Conservation (phyloP, 2,113 vertebrate species). For the Hepsetus odoe region DNA sequence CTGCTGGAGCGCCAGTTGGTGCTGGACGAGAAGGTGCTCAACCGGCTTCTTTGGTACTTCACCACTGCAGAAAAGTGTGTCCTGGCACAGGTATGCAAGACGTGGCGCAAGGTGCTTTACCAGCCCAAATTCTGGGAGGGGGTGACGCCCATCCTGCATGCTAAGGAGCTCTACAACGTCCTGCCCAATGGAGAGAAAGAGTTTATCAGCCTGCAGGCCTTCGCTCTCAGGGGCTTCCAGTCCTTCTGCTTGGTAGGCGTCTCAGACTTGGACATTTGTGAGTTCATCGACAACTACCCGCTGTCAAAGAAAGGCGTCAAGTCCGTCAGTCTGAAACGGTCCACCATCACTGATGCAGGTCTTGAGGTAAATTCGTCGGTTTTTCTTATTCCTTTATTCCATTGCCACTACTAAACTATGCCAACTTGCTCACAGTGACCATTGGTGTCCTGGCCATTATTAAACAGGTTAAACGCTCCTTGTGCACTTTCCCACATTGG, state of each 20-base stretch:
- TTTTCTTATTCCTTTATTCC: background rate
- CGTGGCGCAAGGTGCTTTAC: slow-evolving; percentile 95
- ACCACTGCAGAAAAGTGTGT: slow-evolving; percentile 93
- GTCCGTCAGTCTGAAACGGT: slow-evolving; percentile 97
- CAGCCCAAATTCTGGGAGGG: slow-evolving; percentile 98
- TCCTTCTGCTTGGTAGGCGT: slow-evolving; percentile 97
- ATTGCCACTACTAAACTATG: too few relatives aligned
- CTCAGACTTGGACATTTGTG: slow-evolving; percentile 98
- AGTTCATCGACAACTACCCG: slow-evolving; percentile 99
- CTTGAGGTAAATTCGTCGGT: slow-evolving; percentile 82
- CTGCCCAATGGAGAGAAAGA: slow-evolving; percentile 92
- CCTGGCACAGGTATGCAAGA: slow-evolving; percentile 96
- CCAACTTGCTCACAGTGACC: too few relatives aligned
- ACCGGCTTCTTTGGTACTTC: slow-evolving; percentile 97
- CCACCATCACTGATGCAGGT: slow-evolving; percentile 96
- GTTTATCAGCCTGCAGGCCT: slow-evolving; percentile 96
- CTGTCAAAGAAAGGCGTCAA: slow-evolving; percentile 98
- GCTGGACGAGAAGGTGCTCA: slow-evolving; percentile 95
- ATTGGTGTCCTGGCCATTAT: too few relatives aligned
- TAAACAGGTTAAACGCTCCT: too few relatives aligned
- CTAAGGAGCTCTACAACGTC: slow-evolving; percentile 94
- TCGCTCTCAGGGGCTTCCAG: slow-evolving; percentile 91
- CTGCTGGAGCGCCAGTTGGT: slow-evolving; percentile 85
- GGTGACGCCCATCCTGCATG: slow-evolving; percentile 92
- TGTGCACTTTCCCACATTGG: too few relatives aligned